Evolutionary conservation across 2,888 invertebrate genomes (phyloP), one percentile per base, ranked within the genome.

Genomic region (Nomada fucata): DNA sequence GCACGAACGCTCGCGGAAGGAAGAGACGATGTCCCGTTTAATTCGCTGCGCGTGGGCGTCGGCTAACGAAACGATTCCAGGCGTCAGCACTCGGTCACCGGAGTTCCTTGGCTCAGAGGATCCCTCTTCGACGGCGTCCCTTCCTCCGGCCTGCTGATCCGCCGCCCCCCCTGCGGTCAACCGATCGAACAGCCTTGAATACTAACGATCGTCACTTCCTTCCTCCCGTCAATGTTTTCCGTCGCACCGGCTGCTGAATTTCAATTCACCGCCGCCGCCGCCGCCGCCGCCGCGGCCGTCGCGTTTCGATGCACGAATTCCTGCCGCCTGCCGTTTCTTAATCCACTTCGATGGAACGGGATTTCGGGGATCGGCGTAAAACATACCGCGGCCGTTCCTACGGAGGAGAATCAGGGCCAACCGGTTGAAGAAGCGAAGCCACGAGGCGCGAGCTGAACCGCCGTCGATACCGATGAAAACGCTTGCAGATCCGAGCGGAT

Each of bases 141-240:
- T 59, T 44, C 75, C 75, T 67, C 61, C 68, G 68, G 57, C n/a
- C 60, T n/a, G 71, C 15, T 42, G 64, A 36, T 47, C 71, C 23
- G 18, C 60, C 53, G 75, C 44, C 60, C 63, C 23, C 50, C 50
- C 79, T 75, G 78, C 74, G 78, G 86, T 36, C n/a, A 82, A 82
- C 79, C 84, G 82, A 82, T 87, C 84, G 83, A 75, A 74, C 87
- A 86, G 88, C 87, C 91, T 89, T 90, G 93, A 91, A 93, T 93
- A 92, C 90, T 89, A 93, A 93, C 91, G 86, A 91, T 85, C 85
- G 86, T 84, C 90, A 92, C 93, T 93, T 93, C 93, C 93, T 93
- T 93, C 93, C 93, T 93, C 90, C 89, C 86, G 89, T 89, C 91
- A 85, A 88, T 89, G 88, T 89, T 89, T 87, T 90, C 90, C 90